Percentiles rank a stretch among this genome's conserved stretches.
Evolutionary conservation across 1,140 invertebrate genomes (phyloP).

Genomic region (Aphelinus atriplicis): DNA sequence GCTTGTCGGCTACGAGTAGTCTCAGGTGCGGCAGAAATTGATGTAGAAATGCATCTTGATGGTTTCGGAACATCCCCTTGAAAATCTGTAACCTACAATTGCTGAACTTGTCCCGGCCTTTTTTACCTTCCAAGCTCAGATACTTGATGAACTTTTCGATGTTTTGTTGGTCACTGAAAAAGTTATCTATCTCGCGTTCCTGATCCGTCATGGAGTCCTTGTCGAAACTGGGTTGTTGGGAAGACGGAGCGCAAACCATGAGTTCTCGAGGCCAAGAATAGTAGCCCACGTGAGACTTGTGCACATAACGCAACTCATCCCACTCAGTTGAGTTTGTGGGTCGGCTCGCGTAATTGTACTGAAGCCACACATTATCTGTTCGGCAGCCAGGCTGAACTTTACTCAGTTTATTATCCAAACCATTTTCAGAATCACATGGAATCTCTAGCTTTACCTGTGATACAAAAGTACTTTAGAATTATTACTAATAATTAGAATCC

Average conservation of each 20-base stretch:
- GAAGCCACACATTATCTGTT: slow-evolving; percentile 78
- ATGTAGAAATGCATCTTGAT: slow-evolving; percentile 74
- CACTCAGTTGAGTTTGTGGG: slow-evolving; percentile 77
- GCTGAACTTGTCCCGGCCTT: slow-evolving; percentile 84
- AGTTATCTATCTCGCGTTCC: slow-evolving; percentile 75
- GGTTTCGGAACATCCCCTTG: slow-evolving; percentile 84
- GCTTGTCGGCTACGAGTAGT: slow-evolving; percentile 72
- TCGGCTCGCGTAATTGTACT: slow-evolving; percentile 70
- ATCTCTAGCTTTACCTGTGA: neutral
- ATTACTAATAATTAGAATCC: neutral
- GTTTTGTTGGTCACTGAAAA: slow-evolving; percentile 77
- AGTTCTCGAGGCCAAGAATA: slow-evolving; percentile 82
- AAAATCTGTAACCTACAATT: slow-evolving; percentile 75
- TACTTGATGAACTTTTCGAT: slow-evolving; percentile 79
- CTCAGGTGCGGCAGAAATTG: slow-evolving; percentile 75
- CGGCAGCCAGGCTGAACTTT: slow-evolving; percentile 64
- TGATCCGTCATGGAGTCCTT: slow-evolving; percentile 71
- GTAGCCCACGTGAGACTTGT: slow-evolving; percentile 79
- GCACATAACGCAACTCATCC: slow-evolving; percentile 75
- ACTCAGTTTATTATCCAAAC: neutral
- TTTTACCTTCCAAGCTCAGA: slow-evolving; percentile 87
- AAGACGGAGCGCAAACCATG: slow-evolving; percentile 71
- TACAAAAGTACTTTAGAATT: too few species aligned
- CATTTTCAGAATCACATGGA: neutral
- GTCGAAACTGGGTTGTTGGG: slow-evolving; percentile 73